Conservation (phyloP, 2,113 vertebrate species). For the Strix uralensis region DNA sequence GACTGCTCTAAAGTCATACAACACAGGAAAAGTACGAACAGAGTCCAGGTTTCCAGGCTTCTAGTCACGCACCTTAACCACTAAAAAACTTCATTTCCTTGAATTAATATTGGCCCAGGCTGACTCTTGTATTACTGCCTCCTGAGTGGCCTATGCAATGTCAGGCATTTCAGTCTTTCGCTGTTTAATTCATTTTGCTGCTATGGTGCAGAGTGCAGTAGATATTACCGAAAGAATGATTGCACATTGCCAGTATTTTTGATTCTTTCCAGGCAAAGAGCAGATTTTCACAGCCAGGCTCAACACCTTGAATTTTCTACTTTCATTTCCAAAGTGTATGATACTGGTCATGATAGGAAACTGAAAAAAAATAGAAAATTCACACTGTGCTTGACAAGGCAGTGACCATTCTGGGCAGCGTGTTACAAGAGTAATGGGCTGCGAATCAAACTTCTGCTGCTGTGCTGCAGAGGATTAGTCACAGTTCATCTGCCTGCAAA, state of each 20-base stretch:
- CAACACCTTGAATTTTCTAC: conserved; percentile 29
- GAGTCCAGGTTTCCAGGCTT: neutral
- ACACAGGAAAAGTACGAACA: neutral
- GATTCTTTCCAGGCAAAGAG: conserved; percentile 43
- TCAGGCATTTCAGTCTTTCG: conserved; percentile 18
- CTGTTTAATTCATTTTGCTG: conserved; percentile 50
- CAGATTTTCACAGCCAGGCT: conserved; percentile 35
- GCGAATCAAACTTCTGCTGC: conserved; percentile 24
- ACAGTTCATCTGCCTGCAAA: conserved; percentile 46
- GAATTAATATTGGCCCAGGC: neutral
- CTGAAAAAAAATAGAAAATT: neutral
- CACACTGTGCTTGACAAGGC: neutral
- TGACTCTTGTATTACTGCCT: neutral
- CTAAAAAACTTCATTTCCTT: conserved; percentile 47
- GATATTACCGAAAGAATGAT: conserved; percentile 41
- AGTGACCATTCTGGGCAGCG: conserved; percentile 12
- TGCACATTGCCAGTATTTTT: conserved; percentile 26
- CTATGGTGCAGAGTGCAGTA: neutral
- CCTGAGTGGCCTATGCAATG: neutral
- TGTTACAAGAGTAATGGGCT: neutral
- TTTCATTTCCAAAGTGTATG: conserved; percentile 10
- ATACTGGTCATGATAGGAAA: conserved; percentile 20
- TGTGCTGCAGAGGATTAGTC: conserved; percentile 48
- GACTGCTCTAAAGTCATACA: neutral
- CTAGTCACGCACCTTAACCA: neutral